phyloP scores from a whole-genome alignment of 2,888 invertebrate genomes.

The Eristalis intricaria region DNA sequence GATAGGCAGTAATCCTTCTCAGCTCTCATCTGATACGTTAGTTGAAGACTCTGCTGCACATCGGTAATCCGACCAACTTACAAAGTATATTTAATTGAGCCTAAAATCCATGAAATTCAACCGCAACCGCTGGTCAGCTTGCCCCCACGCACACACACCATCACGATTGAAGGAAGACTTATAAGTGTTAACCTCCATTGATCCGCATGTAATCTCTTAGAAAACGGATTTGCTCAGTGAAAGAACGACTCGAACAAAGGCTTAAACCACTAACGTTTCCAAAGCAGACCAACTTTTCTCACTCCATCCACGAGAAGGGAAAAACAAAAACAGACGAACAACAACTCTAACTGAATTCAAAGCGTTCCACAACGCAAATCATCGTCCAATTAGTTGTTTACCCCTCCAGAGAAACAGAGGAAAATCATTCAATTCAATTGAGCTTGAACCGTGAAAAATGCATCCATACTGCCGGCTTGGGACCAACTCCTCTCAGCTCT shows the following conservation, averaged over 20 bases:
- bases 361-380: constrained; percentile 9
- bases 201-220: not conserved
- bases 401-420: constrained; percentile 1
- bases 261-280: not conserved
- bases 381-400: constrained; percentile 32
- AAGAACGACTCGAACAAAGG: not conserved
- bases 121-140: not conserved
- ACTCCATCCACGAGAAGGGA: not conserved
- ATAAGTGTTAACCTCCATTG: not conserved
- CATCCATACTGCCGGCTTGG: not conserved
- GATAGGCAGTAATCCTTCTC: not conserved
- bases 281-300: not conserved
- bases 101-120: not conserved
- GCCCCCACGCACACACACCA: not conserved
- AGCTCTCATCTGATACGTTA: not conserved
- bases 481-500: too few relatives aligned
- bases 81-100: constrained; percentile 2
- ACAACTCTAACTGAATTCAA: constrained; percentile 10
- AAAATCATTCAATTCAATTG: not conserved
- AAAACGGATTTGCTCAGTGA: not conserved
- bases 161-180: constrained; percentile 1
- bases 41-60: not conserved
- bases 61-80: not conserved
- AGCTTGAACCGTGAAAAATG: constrained; percentile 17
- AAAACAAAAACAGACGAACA: not conserved